Evolutionary conservation across 2,113 vertebrate species (phyloP), one percentile per base, ranked within the genome.

Genomic region (Carassius carassius): DNA sequence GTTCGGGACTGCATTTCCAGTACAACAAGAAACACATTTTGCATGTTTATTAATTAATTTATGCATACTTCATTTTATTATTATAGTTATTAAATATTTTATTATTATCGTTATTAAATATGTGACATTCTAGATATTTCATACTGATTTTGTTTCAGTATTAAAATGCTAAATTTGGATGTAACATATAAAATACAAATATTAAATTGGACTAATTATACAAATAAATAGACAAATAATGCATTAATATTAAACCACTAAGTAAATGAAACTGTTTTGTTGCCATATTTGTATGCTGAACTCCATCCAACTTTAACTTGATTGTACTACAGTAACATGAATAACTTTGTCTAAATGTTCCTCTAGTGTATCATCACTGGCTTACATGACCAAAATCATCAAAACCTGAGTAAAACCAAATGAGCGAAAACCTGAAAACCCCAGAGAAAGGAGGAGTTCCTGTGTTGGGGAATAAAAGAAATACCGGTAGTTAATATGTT

Each of bases 401-500:
- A 70, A 70, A 70, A 69, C 32, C 65, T 5, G 16, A 69, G 70
- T 73, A 41, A 73, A 73, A 74, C 72, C 72, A 74, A 74, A 25
- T 49, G 41, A 25, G 21, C 12, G 23, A 74, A 74, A 73, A 74
- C 12, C 70, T 74, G 70, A 73, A 47, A 74, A 4, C 23, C 41
- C 44, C 72, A 74, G 41, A 35, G 77, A 37, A 67, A 65, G 44
- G 62, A 49, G 14, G 23, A 25, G 73, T 86, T 86, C 23, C 62
- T 76, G 44, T 69, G 47, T 35, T 41, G 62, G 85, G 49, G 41
- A 67, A 69, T 76, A 11, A 16, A 25, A 86, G 86, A 58, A 51
- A 76, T 29, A 29, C 29, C 29, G 29, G 29, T 41, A 80, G 86
- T 84, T 91, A 84, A 92, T 77, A 86, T 83, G 86, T 90, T 90